Evolutionary conservation across 37 sponge, comb jelly and placozoan species (phyloP).

Genomic region (Chondrilla cf. caribensis): DNA sequence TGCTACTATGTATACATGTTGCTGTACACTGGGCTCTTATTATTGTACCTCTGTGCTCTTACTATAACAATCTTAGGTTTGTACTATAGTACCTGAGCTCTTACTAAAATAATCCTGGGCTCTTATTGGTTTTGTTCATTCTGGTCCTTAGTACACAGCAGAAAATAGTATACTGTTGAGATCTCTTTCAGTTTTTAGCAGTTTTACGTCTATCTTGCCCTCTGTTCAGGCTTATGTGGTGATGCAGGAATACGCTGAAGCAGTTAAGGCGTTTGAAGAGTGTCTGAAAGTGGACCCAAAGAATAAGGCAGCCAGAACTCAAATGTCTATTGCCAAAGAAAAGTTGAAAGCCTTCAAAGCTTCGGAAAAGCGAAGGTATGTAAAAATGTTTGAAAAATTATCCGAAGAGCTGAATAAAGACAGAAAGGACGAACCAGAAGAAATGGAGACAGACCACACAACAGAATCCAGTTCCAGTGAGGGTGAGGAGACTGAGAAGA

Average conservation of each 20-base stretch:
- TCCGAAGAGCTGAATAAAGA: slow-evolving; percentile 26
- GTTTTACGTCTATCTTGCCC: neutral
- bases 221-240: slow-evolving; percentile 47
- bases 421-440: neutral
- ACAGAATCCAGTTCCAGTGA: neutral
- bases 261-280: slow-evolving; percentile 71
- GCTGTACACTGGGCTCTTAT: too few relatives aligned
- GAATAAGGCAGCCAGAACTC: slow-evolving; percentile 76
- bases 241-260: slow-evolving; percentile 79
- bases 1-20: too few relatives aligned
- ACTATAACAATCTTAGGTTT: too few relatives aligned
- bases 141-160: too few relatives aligned
- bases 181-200: too few relatives aligned
- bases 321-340: slow-evolving; percentile 26
- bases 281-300: slow-evolving; percentile 79
- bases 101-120: too few relatives aligned
- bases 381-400: slow-evolving; percentile 76
- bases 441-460: neutral
- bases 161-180: too few relatives aligned
- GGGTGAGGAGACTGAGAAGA: neutral
- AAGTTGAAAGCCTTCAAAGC: slow-evolving; percentile 43
- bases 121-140: too few relatives aligned
- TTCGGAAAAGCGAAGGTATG: slow-evolving; percentile 74
- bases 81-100: too few relatives aligned
- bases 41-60: too few relatives aligned